These are phyloP conservation scores for Tapirus terrestris DNA, from an alignment of 2,113 vertebrate genomes.

Conservation along the genomic window DNA sequence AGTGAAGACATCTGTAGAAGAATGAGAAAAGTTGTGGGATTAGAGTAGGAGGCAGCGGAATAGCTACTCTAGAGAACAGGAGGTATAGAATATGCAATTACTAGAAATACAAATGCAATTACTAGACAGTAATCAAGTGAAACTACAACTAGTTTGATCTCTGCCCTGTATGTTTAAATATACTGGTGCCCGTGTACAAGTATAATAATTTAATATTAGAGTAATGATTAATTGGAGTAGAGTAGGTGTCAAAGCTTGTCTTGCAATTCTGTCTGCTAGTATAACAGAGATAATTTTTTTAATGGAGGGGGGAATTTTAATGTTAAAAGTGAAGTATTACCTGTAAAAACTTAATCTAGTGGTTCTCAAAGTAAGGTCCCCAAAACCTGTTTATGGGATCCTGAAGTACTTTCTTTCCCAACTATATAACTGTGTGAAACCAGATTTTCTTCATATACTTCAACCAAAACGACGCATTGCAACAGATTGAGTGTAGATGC, in stretches of 20 bases:
- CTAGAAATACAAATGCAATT: neutral
- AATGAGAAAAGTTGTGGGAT: neutral
- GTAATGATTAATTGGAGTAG: neutral
- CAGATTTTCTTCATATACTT: neutral
- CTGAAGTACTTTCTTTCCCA: neutral
- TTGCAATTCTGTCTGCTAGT: neutral
- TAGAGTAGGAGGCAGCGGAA: neutral
- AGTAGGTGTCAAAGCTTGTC: neutral
- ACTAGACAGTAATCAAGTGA: neutral
- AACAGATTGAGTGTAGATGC: neutral
- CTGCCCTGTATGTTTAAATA: neutral
- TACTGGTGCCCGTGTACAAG: neutral
- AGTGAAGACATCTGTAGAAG: neutral
- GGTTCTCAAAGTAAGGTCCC: neutral
- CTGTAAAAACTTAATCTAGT: neutral
- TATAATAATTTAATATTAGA: constrained; percentile 2
- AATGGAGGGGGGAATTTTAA: constrained; percentile 15
- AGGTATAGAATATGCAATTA: neutral
- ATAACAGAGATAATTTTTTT: neutral
- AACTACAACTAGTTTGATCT: neutral
- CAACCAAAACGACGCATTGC: neutral
- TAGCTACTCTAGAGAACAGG: neutral
- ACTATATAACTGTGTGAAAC: neutral
- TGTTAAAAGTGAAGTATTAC: constrained; percentile 29
- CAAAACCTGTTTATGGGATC: neutral